A percentile compares a stretch with the other conserved stretches of the same genome.
phyloP scores from a whole-genome alignment of 2,888 invertebrate genomes.

The Neoascia interrupta region DNA sequence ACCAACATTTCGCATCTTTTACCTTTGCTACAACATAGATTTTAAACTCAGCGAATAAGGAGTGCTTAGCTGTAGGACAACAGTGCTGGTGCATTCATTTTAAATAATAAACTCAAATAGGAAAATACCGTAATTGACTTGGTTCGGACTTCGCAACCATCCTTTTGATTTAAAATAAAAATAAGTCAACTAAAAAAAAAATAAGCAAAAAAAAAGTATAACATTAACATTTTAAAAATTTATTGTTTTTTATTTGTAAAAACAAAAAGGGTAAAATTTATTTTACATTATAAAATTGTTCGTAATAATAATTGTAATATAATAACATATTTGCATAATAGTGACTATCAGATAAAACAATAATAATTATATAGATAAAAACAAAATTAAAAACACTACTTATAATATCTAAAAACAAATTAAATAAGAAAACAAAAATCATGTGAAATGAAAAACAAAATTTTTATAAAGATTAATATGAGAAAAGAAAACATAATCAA shows the following conservation, averaged over 20 bases:
- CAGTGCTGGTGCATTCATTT: too few relatives aligned
- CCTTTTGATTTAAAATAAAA: too few relatives aligned
- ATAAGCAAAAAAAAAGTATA: conserved; percentile 18
- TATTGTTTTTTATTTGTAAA: conserved; percentile 55
- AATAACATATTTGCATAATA: conserved; percentile 44
- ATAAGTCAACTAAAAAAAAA: neutral
- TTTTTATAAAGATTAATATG: neutral
- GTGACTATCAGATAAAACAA: conserved; percentile 41
- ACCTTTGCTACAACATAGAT: too few relatives aligned
- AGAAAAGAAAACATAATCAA: conserved; percentile 13
- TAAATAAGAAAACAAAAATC: conserved; percentile 40
- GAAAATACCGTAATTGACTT: too few relatives aligned
- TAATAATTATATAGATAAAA: conserved; percentile 32
- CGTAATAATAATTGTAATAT: conserved; percentile 37
- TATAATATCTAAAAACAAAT: conserved; percentile 30
- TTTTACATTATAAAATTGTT: conserved; percentile 55
- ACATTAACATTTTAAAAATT: conserved; percentile 27
- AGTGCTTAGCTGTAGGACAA: too few relatives aligned
- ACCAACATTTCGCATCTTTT: too few relatives aligned
- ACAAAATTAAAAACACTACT: conserved; percentile 36
- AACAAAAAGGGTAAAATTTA: conserved; percentile 53
- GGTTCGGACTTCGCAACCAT: too few relatives aligned
- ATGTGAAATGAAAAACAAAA: neutral
- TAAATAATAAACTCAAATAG: too few relatives aligned
- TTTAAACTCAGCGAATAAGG: too few relatives aligned